Evolutionary conservation across 1,140 invertebrate species (phyloP).

Genomic region (Cotesia typhae): DNA sequence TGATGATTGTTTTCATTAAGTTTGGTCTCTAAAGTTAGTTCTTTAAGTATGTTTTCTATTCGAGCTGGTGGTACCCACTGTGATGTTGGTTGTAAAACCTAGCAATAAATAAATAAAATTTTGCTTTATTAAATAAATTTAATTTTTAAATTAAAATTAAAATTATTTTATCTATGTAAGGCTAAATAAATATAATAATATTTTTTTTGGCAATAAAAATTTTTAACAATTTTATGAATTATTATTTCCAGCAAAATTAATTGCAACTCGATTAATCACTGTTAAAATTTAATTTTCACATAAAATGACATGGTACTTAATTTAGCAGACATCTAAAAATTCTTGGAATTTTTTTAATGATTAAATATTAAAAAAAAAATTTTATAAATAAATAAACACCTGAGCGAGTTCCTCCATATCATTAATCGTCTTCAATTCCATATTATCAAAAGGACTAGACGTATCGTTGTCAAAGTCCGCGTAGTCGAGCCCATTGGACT

Average conservation of each 20-base stretch:
- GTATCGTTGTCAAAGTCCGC: slow-evolving; percentile 89
- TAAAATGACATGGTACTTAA: too few relatives aligned
- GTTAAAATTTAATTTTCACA: too few relatives aligned
- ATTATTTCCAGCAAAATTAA: too few relatives aligned
- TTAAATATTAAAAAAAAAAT: slow-evolving; percentile 56
- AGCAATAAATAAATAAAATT: slow-evolving; percentile 19
- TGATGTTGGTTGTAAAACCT: slow-evolving; percentile 62
- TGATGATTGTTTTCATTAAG: slow-evolving; percentile 42
- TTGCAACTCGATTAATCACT: too few relatives aligned
- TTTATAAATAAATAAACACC: slow-evolving; percentile 48
- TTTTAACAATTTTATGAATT: too few relatives aligned
- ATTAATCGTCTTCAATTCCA: slow-evolving; percentile 89
- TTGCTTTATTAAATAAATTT: too few relatives aligned
- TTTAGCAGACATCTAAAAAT: too few relatives aligned
- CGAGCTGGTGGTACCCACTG: slow-evolving; percentile 53
- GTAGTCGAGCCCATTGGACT: slow-evolving; percentile 68
- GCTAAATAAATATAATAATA: background rate
- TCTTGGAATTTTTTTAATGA: too few relatives aligned
- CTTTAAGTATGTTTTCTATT: slow-evolving; percentile 54
- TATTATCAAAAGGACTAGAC: slow-evolving; percentile 89
- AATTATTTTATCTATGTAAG: too few relatives aligned
- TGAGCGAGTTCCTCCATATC: slow-evolving; percentile 87
- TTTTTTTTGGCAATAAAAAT: background rate
- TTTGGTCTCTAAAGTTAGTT: slow-evolving; percentile 49
- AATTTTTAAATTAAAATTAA: too few relatives aligned